Conservation (phyloP, 2,797 vertebrate genomes). For the Sebastes paucispinis region DNA sequence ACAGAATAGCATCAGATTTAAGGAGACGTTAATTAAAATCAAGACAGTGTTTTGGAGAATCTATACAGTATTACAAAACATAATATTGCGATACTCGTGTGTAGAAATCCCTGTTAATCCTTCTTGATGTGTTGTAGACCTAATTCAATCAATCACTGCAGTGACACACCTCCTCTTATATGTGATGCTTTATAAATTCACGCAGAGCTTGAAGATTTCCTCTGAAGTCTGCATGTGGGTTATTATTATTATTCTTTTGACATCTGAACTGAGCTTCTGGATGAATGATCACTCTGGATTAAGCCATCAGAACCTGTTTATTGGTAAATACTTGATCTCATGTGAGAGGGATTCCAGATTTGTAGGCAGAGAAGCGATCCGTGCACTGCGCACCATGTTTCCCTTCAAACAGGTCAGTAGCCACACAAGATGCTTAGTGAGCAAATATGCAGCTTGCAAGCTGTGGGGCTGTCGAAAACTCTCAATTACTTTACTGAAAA, state of each 20-base stretch:
- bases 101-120: slow-evolving; percentile 1
- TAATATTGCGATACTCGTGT: too few relatives aligned
- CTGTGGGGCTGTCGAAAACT: slow-evolving; percentile 1
- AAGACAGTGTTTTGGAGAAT: too few relatives aligned
- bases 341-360: slow-evolving; percentile 4
- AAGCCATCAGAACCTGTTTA: background rate
- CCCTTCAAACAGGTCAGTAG: background rate
- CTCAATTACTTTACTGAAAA: slow-evolving; percentile 1
- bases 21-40: too few relatives aligned
- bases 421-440: slow-evolving; percentile 9
- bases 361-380: slow-evolving; percentile 6
- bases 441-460: background rate
- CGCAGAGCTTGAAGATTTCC: background rate
- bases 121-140: background rate
- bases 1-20: too few relatives aligned
- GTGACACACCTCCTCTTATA: slow-evolving; percentile 13
- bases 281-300: slow-evolving; percentile 6
- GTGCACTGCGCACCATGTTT: background rate
- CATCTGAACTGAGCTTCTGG: background rate
- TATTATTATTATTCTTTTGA: background rate
- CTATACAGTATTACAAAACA: too few relatives aligned
- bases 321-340: slow-evolving; percentile 7
- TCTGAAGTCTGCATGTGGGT: background rate
- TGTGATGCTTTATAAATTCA: background rate
- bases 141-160: slow-evolving; percentile 17